phyloP scores from a whole-genome alignment of 2,888 invertebrate genomes.

The Cataglyphis rosenhaueri region DNA sequence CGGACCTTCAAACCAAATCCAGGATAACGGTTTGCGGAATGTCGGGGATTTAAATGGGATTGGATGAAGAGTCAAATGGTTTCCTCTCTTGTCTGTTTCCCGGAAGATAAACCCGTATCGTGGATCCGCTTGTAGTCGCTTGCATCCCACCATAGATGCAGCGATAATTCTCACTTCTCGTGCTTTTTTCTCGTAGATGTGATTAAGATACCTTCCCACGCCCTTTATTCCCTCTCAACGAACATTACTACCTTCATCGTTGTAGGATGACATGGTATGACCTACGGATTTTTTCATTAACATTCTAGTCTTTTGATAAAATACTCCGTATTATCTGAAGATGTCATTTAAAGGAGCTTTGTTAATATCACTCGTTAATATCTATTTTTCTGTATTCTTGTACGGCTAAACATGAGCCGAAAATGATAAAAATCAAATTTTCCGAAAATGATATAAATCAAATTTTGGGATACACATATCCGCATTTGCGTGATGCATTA shows the following conservation, averaged over 20 bases:
- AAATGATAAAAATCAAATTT: no score
- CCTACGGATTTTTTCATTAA: constrained; percentile 17
- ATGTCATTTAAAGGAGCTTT: no score
- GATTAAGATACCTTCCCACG: background rate
- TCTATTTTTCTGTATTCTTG: background rate
- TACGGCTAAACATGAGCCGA: background rate
- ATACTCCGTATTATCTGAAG: background rate
- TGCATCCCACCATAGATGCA: constrained; percentile 27
- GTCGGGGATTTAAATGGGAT: constrained; percentile 73
- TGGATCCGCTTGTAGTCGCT: constrained; percentile 29
- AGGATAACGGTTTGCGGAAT: constrained; percentile 72
- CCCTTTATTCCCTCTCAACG: background rate
- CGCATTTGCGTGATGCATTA: background rate
- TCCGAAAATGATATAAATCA: background rate
- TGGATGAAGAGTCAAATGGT: constrained; percentile 73
- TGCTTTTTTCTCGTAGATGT: constrained; percentile 25
- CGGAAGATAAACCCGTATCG: constrained; percentile 44
- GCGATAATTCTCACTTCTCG: constrained; percentile 34
- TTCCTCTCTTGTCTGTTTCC: constrained; percentile 57
- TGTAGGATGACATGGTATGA: background rate
- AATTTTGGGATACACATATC: background rate
- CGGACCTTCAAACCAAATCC: constrained; percentile 64
- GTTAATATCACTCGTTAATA: no score
- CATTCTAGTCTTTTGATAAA: constrained; percentile 23
- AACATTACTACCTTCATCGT: constrained; percentile 4